phyloP scores from a whole-genome alignment of 2,113 vertebrate genomes.

The Oreochromis tanganicae region DNA sequence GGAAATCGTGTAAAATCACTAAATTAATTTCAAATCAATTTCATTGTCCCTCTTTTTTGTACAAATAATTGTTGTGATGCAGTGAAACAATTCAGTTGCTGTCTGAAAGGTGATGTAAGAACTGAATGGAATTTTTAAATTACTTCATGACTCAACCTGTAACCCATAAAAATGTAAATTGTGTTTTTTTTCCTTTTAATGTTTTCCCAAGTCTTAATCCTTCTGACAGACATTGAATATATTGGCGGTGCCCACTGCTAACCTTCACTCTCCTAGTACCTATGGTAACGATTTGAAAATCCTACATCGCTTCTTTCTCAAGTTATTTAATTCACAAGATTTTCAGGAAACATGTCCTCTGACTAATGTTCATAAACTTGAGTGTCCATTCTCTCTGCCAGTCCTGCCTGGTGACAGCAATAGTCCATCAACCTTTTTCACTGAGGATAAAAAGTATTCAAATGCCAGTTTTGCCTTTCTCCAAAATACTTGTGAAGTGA shows the following conservation, averaged over 20 bases:
- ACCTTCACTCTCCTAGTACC: neutral
- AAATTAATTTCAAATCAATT: too few species aligned
- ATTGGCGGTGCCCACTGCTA: neutral
- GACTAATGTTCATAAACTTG: neutral
- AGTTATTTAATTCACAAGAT: neutral
- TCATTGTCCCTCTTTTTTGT: neutral
- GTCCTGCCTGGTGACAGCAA: accelerated
- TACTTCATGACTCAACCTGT: neutral
- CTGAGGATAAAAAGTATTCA: neutral
- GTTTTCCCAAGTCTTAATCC: neutral
- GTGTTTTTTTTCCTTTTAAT: neutral
- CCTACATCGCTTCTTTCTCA: neutral
- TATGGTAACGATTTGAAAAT: neutral
- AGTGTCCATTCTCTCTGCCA: neutral
- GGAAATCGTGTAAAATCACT: too few species aligned
- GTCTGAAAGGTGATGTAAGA: neutral
- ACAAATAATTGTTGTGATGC: neutral
- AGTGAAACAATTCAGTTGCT: neutral
- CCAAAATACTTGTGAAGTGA: neutral
- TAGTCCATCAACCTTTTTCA: neutral
- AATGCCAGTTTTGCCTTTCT: neutral
- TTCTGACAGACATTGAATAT: neutral
- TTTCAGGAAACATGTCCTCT: neutral
- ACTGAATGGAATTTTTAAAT: neutral
- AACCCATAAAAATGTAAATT: neutral